phyloP scores from a whole-genome alignment of 2,888 invertebrate genomes.

The Nomada hirtipes region DNA sequence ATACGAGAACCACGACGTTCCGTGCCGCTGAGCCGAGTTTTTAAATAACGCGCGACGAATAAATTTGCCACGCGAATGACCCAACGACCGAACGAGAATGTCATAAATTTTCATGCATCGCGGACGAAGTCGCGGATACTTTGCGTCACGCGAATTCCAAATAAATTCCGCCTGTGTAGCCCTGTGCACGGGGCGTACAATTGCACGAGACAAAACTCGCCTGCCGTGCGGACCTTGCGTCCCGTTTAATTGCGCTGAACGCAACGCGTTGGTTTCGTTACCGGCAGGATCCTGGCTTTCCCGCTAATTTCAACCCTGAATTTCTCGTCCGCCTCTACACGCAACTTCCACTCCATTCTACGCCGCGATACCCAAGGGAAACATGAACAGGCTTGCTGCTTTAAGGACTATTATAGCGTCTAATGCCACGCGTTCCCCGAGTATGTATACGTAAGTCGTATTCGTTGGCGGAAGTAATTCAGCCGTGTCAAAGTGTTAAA shows the following conservation, averaged over 20 bases:
- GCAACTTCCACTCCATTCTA: constrained; percentile 15
- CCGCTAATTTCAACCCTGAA: constrained; percentile 40
- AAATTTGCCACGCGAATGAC: constrained; percentile 47
- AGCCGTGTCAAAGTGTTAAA: too few species aligned
- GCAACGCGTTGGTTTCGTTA: constrained; percentile 2
- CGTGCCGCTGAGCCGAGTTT: constrained; percentile 46
- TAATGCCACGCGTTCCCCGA: too few species aligned
- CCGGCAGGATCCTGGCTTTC: constrained; percentile 3
- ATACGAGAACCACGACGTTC: constrained; percentile 23
- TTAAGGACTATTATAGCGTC: constrained; percentile 7
- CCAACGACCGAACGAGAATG: constrained; percentile 39
- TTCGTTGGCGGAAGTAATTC: neutral
- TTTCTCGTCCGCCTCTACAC: constrained; percentile 2
- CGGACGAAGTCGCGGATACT: constrained; percentile 36
- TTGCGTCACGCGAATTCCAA: constrained; percentile 34
- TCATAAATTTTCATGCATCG: constrained; percentile 53
- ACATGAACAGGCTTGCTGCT: neutral
- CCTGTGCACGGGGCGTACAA: neutral
- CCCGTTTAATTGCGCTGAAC: constrained; percentile 37
- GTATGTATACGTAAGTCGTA: neutral
- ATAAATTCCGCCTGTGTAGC: constrained; percentile 42
- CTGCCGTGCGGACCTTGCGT: neutral
- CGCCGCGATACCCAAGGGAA: neutral
- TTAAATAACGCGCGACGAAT: constrained; percentile 57
- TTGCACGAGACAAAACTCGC: constrained; percentile 17